A percentile compares a stretch with the other conserved stretches of the same genome.
These are phyloP conservation scores for Apis laboriosa DNA, from an alignment of 1,140 invertebrate species.

Conservation along the genomic window DNA sequence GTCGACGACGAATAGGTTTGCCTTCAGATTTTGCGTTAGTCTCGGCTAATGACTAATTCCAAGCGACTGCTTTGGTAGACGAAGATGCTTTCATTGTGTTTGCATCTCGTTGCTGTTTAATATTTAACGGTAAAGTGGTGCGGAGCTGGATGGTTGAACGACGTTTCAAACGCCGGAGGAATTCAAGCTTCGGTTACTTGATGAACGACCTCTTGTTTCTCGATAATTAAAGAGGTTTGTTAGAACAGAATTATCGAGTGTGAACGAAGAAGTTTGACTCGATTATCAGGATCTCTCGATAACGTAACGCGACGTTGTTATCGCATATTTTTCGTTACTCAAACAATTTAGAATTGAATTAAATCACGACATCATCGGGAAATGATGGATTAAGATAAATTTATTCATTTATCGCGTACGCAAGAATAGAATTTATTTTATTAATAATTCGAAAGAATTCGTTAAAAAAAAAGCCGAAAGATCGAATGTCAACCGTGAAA, in stretches of 20 bases:
- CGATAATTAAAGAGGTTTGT: constrained; percentile 4
- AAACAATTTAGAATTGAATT: too few relatives aligned
- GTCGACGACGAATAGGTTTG: neutral
- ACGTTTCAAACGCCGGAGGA: neutral
- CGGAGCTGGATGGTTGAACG: neutral
- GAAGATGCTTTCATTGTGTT: neutral
- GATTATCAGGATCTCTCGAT: too few relatives aligned
- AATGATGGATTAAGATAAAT: neutral
- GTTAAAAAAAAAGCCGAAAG: constrained; percentile 8
- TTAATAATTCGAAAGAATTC: neutral
- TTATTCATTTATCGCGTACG: too few relatives aligned
- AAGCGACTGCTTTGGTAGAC: neutral
- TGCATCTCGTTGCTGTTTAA: constrained; percentile 20
- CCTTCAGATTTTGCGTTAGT: neutral
- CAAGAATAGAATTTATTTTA: neutral
- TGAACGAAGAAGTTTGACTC: too few relatives aligned
- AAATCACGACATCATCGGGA: neutral
- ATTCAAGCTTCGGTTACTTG: neutral
- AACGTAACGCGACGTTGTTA: neutral
- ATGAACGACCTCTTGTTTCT: constrained; percentile 3
- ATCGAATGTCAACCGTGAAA: constrained; percentile 8
- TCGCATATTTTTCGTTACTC: neutral
- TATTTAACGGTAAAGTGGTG: neutral
- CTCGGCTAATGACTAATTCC: constrained; percentile 28
- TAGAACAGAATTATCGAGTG: neutral